Base-by-base conservation (phyloP, 2,113 vertebrate species). In the Apus apus region DNA sequence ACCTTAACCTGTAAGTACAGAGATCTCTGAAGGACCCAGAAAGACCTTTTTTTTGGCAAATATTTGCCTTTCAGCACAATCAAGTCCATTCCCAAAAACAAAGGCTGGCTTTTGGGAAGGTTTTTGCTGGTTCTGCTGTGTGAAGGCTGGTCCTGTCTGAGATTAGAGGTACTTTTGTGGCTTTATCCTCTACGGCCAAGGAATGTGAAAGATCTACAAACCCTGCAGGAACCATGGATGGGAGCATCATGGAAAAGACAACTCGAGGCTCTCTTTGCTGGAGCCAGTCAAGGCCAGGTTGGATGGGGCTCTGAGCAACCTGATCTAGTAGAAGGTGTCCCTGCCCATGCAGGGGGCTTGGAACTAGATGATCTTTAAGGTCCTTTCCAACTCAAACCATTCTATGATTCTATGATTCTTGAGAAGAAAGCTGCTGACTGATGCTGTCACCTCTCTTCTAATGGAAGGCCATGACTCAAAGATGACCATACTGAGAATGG, bases 161-260 rank as follows among this genome's bases (percentile, higher is more conserved):
- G 40, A 27, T 46, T 54, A 19, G 38, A 74, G 27, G 46, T 22
- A 26, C 9, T 19, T 1, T 0, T 13, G 18, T 70, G 45, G 18
- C 21, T 84, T 32, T 7, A 2, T 66, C 27, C 29, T 34, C 6
- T 2, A 2, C 11, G 36, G 38, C 7, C 4, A 3, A 77, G 15
- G 26, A 8, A 15, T 68, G 23, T 34, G 40, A 73, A 83, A 11
- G 26, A 79, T 5, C 8, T 70, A 10, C 3, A 15, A 46, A 43
- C 6, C 6, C 3, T 8, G 2, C 8, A 13, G 0, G 1, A 85
- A 30, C 17, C 21, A 23, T 9, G 26, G 36, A 36, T 46, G 32
- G 40, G 27, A 38, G 4, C 5, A 2, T 3, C 11, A 40, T 22
- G 26, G 73, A 64, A 77, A 81, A 89, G 6, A 6, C 4, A 1